Evolutionary conservation across 2,113 vertebrate genomes (phyloP).

Genomic region (Lonchura striata): DNA sequence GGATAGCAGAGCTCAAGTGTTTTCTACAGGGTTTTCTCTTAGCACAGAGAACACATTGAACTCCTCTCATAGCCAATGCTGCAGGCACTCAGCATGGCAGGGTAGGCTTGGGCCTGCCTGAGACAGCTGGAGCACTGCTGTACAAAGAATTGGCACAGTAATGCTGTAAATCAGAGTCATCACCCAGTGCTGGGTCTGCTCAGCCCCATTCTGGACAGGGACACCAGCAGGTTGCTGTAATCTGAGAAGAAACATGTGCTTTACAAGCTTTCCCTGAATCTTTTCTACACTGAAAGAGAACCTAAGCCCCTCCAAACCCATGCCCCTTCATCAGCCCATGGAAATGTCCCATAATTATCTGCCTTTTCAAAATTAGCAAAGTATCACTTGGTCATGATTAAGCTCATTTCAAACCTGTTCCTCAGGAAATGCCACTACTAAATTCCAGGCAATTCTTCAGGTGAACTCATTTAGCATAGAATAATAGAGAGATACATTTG

Average conservation of each 20-base stretch:
- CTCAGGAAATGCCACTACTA: constrained; percentile 21
- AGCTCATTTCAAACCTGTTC: constrained; percentile 34
- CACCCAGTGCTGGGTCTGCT: not conserved
- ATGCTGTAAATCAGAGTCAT: not conserved
- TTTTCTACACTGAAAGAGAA: not conserved
- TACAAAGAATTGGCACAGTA: not conserved
- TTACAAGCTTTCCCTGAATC: not conserved
- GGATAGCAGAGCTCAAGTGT: not conserved
- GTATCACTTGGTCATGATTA: not conserved
- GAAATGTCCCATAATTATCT: not conserved
- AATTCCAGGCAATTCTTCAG: constrained; percentile 2
- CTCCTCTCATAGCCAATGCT: not conserved
- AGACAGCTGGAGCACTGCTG: not conserved
- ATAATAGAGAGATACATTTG: constrained; percentile 24
- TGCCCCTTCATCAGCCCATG: not conserved
- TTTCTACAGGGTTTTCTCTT: not conserved
- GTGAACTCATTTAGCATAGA: not conserved
- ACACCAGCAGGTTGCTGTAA: not conserved
- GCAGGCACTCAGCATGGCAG: not conserved
- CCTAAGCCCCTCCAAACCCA: not conserved
- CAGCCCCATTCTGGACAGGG: not conserved
- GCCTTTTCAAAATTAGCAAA: not conserved
- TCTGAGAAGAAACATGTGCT: constrained; percentile 31
- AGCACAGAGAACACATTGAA: not conserved
- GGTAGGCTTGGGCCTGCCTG: not conserved